These are phyloP conservation scores for Coenobita brevimanus DNA, from an alignment of 1,140 invertebrate genomes.

Conservation along the genomic window DNA sequence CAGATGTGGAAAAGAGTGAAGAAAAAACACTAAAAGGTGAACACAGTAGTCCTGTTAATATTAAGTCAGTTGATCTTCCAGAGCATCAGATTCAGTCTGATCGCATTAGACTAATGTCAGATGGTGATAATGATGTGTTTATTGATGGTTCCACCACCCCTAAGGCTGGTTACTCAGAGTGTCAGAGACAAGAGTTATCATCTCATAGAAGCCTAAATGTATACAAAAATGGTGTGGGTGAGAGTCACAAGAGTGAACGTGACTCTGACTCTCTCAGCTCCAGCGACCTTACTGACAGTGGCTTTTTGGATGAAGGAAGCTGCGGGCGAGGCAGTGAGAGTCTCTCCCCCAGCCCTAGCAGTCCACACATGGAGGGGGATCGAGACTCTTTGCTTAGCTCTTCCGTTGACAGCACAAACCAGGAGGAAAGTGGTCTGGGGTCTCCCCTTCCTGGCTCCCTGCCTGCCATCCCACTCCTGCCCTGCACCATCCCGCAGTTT, in stretches of 20 bases:
- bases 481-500: conserved; percentile 30
- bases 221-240: conserved; percentile 1
- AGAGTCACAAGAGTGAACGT: conserved; percentile 29
- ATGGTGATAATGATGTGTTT: conserved; percentile 59
- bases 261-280: conserved; percentile 38
- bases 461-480: conserved; percentile 23
- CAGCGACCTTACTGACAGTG: conserved; percentile 65
- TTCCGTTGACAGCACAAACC: conserved; percentile 56
- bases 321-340: conserved; percentile 45
- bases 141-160: conserved; percentile 39
- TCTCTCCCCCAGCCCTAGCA: conserved; percentile 22
- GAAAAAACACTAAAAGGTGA: conserved; percentile 3
- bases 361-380: conserved; percentile 45
- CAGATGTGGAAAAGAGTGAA: conserved; percentile 7
- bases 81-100: conserved; percentile 27
- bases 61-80: conserved; percentile 41
- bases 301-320: conserved; percentile 55
- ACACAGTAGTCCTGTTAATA: background rate
- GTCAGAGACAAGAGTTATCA: conserved; percentile 5
- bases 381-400: conserved; percentile 63
- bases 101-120: conserved; percentile 47
- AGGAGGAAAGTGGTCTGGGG: conserved; percentile 43
- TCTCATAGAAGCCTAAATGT: conserved; percentile 10
- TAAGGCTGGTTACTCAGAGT: conserved; percentile 4
- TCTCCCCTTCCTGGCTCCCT: conserved; percentile 21